These are phyloP conservation scores for Dasypogon diadema DNA, from an alignment of 2,888 invertebrate genomes.

Conservation along the genomic window DNA sequence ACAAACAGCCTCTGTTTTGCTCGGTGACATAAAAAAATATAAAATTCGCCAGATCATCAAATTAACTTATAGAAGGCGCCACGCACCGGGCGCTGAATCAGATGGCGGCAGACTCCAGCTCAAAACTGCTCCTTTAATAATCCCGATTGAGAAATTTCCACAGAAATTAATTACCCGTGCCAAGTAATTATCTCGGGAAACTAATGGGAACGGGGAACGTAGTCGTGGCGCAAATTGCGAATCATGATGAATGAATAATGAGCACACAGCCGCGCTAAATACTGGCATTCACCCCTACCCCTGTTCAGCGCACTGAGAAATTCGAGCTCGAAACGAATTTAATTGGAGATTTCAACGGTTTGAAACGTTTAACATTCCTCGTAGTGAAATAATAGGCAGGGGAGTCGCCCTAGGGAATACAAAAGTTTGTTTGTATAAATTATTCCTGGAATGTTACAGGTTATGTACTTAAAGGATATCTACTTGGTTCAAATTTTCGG, in stretches of 20 bases:
- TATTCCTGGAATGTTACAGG: too few relatives aligned
- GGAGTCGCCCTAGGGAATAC: not conserved
- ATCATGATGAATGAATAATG: constrained; percentile 36
- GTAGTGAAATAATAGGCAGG: constrained; percentile 4
- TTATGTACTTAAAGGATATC: too few relatives aligned
- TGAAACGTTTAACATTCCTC: constrained; percentile 1
- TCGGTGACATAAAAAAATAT: not conserved
- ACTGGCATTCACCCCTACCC: not conserved
- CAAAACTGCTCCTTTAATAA: not conserved
- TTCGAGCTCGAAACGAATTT: constrained; percentile 13
- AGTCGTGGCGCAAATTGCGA: constrained; percentile 17
- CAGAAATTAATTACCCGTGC: constrained; percentile 37
- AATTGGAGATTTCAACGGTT: constrained; percentile 14
- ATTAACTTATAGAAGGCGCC: constrained; percentile 25
- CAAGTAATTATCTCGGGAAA: constrained; percentile 29
- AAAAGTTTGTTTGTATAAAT: constrained; percentile 26
- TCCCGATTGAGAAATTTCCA: constrained; percentile 29
- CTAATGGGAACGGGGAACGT: constrained; percentile 4
- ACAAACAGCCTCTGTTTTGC: constrained; percentile 8
- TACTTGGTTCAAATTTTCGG: too few relatives aligned
- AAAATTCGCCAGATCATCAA: constrained; percentile 30
- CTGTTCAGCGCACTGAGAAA: not conserved
- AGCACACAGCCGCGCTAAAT: constrained; percentile 35
- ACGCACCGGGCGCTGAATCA: not conserved
- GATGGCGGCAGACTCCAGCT: not conserved